phyloP scores from a whole-genome alignment of 2,888 invertebrate species.

The Acleris sparsana region DNA sequence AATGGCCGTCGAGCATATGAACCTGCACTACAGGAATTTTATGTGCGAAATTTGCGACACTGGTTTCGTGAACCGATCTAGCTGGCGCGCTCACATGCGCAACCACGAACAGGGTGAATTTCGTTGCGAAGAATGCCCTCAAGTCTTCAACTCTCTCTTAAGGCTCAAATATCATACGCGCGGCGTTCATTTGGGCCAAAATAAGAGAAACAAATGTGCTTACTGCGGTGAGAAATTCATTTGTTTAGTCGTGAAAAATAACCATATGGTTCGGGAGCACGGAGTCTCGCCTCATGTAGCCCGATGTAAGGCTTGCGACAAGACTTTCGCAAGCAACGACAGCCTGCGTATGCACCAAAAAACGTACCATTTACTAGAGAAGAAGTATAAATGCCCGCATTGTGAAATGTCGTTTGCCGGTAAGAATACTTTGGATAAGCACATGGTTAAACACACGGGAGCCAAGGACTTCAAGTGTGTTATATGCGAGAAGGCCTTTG shows the following conservation, averaged over 20 bases:
- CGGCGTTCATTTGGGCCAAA: slow-evolving; percentile 44
- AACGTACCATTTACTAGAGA: slow-evolving; percentile 28
- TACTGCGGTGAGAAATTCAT: slow-evolving; percentile 37
- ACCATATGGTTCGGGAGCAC: slow-evolving; percentile 34
- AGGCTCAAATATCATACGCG: slow-evolving; percentile 52
- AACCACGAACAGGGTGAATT: slow-evolving; percentile 37
- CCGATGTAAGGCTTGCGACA: slow-evolving; percentile 55
- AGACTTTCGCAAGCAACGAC: slow-evolving; percentile 54
- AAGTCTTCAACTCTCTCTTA: slow-evolving; percentile 50
- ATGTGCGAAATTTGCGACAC: slow-evolving; percentile 49
- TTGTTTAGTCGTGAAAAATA: slow-evolving; percentile 29
- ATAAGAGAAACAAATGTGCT: slow-evolving; percentile 33
- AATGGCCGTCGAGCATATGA: slow-evolving; percentile 55
- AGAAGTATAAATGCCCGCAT: slow-evolving; percentile 40
- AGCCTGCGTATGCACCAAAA: slow-evolving; percentile 55
- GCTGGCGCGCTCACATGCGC: slow-evolving; percentile 41
- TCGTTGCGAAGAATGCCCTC: slow-evolving; percentile 53
- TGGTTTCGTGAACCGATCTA: slow-evolving; percentile 49
- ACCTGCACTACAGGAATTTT: slow-evolving; percentile 53
- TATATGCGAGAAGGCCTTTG: slow-evolving; percentile 54
- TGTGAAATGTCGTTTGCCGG: slow-evolving; percentile 57
- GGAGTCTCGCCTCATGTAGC: slow-evolving; percentile 48
- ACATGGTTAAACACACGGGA: slow-evolving; percentile 61
- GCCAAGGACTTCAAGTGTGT: slow-evolving; percentile 58
- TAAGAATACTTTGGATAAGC: slow-evolving; percentile 56